A percentile compares a stretch with the other conserved stretches of the same genome.
phyloP scores from a whole-genome alignment of 2,888 invertebrate species.

The Halocaridina rubra region DNA sequence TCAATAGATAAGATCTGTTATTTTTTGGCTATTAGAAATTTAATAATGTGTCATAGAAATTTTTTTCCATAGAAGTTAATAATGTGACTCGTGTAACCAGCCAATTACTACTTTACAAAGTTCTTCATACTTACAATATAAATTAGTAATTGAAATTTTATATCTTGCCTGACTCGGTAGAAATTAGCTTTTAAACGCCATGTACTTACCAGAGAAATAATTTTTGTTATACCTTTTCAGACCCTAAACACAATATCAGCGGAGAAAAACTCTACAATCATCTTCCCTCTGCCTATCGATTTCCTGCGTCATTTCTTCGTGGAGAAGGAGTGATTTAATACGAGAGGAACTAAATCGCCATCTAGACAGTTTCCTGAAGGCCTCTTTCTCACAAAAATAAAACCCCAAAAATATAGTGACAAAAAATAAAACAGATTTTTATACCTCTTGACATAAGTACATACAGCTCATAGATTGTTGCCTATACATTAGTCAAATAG shows the following conservation, averaged over 20 bases:
- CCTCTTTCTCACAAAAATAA: constrained; percentile 18
- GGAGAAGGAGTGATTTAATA: constrained; percentile 25
- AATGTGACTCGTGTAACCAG: too few relatives aligned
- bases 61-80: too few relatives aligned
- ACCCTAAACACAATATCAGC: constrained; percentile 64
- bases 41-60: too few relatives aligned
- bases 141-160: too few relatives aligned
- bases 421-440: constrained; percentile 16
- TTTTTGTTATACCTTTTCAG: constrained; percentile 24
- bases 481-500: constrained; percentile 30
- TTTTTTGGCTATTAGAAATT: too few relatives aligned
- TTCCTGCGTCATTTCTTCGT: constrained; percentile 60
- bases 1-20: too few relatives aligned
- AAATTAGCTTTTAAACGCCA: too few relatives aligned
- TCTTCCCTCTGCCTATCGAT: constrained; percentile 64
- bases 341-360: neutral
- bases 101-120: too few relatives aligned
- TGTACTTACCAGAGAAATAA: too few relatives aligned
- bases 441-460: constrained; percentile 32
- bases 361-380: neutral
- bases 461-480: constrained; percentile 53
- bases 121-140: too few relatives aligned
- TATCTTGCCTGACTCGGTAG: too few relatives aligned
- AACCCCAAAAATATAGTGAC: too few relatives aligned
- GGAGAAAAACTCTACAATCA: constrained; percentile 64